phyloP scores from a whole-genome alignment of 2,888 invertebrate genomes.

The Orthosia gothica region DNA sequence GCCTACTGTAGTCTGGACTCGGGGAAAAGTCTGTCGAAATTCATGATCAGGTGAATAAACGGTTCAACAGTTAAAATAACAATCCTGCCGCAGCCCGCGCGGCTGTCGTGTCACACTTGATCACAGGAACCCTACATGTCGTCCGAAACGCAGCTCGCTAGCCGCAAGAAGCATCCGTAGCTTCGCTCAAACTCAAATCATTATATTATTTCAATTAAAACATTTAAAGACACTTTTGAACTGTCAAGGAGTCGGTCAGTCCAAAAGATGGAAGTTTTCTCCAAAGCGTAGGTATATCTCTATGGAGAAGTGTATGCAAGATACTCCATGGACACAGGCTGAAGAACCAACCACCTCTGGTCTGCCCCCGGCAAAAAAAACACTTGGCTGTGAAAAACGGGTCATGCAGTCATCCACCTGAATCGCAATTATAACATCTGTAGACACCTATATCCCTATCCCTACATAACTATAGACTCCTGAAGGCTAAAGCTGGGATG shows the following conservation, averaged over 20 bases:
- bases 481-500: not conserved
- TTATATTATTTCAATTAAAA: too few species aligned
- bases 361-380: too few species aligned
- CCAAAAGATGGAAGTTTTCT: too few species aligned
- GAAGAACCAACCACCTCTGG: not conserved
- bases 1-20: not conserved
- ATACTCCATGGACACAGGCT: too few species aligned
- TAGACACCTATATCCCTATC: not conserved
- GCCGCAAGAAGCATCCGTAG: not conserved
- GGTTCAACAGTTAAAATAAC: not conserved
- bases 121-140: not conserved
- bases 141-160: not conserved
- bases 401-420: not conserved
- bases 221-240: too few species aligned
- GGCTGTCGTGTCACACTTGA: not conserved
- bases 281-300: too few species aligned
- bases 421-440: not conserved
- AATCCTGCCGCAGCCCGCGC: too few species aligned
- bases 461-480: too few species aligned
- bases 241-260: too few species aligned
- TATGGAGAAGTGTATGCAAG: too few species aligned
- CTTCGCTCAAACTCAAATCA: too few species aligned
- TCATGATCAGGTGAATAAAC: not conserved
- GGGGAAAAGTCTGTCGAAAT: not conserved
- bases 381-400: not conserved